These are phyloP conservation scores for Psilopsiagon aymara DNA, from an alignment of 2,113 vertebrate species.

Conservation along the genomic window DNA sequence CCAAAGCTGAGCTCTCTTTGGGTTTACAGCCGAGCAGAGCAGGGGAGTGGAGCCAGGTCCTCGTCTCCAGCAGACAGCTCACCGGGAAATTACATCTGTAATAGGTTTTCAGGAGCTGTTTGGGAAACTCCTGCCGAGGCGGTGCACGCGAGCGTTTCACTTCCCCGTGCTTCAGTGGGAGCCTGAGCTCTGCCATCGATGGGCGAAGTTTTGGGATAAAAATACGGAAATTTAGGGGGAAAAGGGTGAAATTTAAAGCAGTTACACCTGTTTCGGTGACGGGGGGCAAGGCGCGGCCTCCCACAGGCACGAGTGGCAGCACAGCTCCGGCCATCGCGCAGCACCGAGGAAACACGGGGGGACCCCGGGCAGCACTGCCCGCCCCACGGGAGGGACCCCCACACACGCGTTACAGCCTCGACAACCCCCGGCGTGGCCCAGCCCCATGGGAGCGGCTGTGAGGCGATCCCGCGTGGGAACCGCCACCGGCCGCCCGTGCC, in stretches of 20 bases:
- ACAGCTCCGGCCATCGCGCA: background rate
- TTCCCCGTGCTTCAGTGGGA: background rate
- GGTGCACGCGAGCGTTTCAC: rapidly evolving
- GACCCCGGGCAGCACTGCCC: too few relatives aligned
- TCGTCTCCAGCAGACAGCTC: background rate
- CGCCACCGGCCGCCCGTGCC: background rate
- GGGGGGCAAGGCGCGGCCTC: background rate
- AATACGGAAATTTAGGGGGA: background rate
- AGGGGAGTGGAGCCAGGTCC: background rate
- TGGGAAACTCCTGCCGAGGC: background rate
- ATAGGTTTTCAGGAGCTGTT: background rate
- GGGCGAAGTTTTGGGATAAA: background rate
- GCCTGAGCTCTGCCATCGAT: background rate
- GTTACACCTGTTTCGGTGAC: background rate
- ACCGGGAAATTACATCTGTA: background rate
- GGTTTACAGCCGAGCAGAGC: background rate
- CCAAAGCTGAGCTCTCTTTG: background rate
- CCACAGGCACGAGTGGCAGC: background rate
- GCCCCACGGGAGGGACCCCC: background rate
- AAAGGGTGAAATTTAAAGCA: background rate
- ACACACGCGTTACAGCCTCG: background rate
- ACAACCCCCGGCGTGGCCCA: background rate
- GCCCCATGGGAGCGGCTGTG: rapidly evolving
- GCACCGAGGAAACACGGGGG: background rate
- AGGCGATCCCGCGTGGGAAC: background rate